These are phyloP conservation scores for Micromys minutus DNA, from an alignment of 2,113 vertebrate genomes.

Conservation along the genomic window DNA sequence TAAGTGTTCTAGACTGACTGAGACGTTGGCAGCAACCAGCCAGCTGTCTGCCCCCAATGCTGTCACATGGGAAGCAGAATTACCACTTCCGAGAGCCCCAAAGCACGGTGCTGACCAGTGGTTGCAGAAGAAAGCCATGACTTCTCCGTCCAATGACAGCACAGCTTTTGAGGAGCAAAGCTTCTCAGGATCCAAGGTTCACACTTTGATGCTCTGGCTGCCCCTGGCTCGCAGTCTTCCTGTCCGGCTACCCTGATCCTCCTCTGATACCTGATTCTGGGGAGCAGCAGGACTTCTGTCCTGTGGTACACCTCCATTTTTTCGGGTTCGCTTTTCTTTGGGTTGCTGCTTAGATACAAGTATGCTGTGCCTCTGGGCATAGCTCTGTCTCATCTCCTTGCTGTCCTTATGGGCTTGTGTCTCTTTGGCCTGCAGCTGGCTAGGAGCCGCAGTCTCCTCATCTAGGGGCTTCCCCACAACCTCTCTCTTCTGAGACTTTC, in stretches of 20 bases:
- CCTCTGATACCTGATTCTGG: neutral
- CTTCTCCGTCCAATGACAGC: neutral
- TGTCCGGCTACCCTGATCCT: neutral
- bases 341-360: neutral
- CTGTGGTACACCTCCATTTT: neutral
- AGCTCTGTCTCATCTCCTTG: neutral
- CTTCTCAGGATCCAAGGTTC: neutral
- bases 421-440: neutral
- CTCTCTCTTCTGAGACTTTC: neutral
- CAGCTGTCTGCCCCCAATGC: no score
- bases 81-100: neutral
- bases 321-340: neutral
- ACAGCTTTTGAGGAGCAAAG: rapidly evolving
- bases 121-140: neutral
- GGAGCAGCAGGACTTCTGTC: neutral
- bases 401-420: neutral
- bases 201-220: slow-evolving; percentile 65
- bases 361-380: neutral
- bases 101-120: rapidly evolving
- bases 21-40: rapidly evolving
- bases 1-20: neutral
- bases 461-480: rapidly evolving
- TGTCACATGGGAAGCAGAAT: neutral
- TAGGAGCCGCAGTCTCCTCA: rapidly evolving
- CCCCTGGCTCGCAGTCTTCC: slow-evolving; percentile 44